Evolutionary conservation across 2,797 vertebrate genomes (phyloP), one percentile per base, ranked within the genome.

Genomic region (Tauraco hartlaubi): DNA sequence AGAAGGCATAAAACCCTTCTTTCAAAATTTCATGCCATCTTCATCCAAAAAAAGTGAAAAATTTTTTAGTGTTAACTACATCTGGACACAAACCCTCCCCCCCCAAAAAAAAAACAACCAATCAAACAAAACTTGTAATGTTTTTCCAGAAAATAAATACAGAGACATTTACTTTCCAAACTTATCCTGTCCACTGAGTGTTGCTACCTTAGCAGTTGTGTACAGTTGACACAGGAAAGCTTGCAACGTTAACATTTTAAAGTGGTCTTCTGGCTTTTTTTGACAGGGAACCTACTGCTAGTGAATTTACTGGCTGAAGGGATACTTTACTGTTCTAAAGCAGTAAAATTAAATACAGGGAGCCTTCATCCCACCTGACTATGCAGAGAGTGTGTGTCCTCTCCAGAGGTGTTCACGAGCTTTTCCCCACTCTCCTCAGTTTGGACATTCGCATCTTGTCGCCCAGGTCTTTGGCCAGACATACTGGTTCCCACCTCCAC

Each of bases 321-420:
- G 26, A 84, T 18, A 68, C n/a, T 83, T 75, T 4, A 72, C 41
- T 71, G 7, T 67, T 71, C 54, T 48, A 91, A 72, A 88, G 55
- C 44, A 89, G 59, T 35, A 82, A 72, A 49, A 83, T 49, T 37
- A 71, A 77, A 80, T 6, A 77, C 9, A 75, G 46, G 43, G 67
- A 94, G 37, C 33, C 73, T 59, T 56, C 59, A 51, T 63, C 98
- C 91, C 92, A 98, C 98, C 98, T 98, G 98, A 94, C 97, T 98
- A 62, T 97, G 97, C 21, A 98, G 91, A 6, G 97, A 98, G 54
- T 98, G 98, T 0, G 90, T 96, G 35, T 98, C 97, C 10, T 98
- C 97, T 52, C 92, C 97, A 54, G 96, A 76, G 39, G 82, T 46
- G 3, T 79, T 95, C 55, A 73, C 82, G 19, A 94, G 80, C 59